Percentiles rank a stretch among this genome's conserved stretches.
Evolutionary conservation across 2,113 vertebrate genomes (phyloP).

Genomic region (Cinclus cinclus): DNA sequence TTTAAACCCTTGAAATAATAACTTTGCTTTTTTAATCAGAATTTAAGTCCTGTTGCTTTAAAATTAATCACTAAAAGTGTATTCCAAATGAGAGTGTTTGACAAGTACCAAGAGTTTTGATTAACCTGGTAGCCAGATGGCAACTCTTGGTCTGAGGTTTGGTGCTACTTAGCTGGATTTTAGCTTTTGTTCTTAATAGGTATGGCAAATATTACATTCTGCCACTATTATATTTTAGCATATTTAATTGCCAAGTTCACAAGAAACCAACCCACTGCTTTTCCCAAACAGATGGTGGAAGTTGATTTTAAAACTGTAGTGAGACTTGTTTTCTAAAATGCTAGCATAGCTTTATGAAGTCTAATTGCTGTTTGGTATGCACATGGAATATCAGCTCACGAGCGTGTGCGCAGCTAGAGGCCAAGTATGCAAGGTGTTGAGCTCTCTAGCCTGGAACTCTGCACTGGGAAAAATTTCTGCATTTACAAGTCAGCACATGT

Average conservation of each 20-base stretch:
- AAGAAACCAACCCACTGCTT: slow-evolving; percentile 29
- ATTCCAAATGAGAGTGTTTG: not conserved
- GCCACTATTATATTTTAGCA: slow-evolving; percentile 45
- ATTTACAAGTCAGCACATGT: not conserved
- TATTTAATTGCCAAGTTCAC: slow-evolving; percentile 70
- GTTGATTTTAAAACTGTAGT: slow-evolving; percentile 57
- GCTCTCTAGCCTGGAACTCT: not conserved
- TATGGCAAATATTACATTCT: slow-evolving; percentile 45
- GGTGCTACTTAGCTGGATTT: slow-evolving; percentile 43
- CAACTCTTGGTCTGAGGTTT: not conserved
- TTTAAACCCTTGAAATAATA: not conserved
- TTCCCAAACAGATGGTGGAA: slow-evolving; percentile 69
- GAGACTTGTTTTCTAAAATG: slow-evolving; percentile 61
- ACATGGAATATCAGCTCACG: not conserved
- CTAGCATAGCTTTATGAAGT: slow-evolving; percentile 47
- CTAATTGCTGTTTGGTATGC: slow-evolving; percentile 29
- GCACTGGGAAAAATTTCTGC: not conserved
- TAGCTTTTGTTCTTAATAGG: slow-evolving; percentile 44
- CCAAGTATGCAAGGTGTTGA: not conserved
- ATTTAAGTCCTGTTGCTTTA: not conserved
- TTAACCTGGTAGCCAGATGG: slow-evolving; percentile 60
- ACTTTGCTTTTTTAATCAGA: not conserved
- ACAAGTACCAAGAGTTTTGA: not conserved
- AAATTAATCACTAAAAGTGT: slow-evolving; percentile 5
- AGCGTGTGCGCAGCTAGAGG: not conserved